phyloP scores from a whole-genome alignment of 2,113 vertebrate species.

The Heterocephalus glaber region DNA sequence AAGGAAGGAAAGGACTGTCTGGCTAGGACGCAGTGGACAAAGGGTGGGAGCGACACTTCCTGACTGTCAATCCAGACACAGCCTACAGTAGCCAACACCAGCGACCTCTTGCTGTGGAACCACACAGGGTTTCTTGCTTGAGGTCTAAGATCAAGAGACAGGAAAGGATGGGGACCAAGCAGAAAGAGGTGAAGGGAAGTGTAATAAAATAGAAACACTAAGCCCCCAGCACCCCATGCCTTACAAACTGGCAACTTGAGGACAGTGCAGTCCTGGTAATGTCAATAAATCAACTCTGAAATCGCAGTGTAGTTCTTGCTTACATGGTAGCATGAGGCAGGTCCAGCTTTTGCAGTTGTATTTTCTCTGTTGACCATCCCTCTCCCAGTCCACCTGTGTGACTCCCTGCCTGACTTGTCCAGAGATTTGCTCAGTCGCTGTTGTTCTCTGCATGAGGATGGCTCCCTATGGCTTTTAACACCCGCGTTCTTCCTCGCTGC shows the following conservation, averaged over 20 bases:
- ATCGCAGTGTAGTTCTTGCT: not conserved
- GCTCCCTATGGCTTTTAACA: not conserved
- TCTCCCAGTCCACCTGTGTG: not conserved
- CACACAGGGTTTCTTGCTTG: not conserved
- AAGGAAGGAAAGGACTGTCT: not conserved
- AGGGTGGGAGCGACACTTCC: not conserved
- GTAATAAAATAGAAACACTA: not conserved
- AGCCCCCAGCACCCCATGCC: not conserved
- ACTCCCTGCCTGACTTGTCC: not conserved
- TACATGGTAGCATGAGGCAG: not conserved
- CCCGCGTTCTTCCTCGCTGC: not conserved
- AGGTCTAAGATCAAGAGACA: not conserved
- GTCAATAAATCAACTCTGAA: not conserved
- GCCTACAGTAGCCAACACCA: fast-evolving
- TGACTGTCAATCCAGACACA: fast-evolving
- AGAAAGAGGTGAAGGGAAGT: too few species aligned
- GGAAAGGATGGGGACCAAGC: not conserved
- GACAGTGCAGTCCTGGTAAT: not conserved
- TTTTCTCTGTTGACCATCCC: not conserved
- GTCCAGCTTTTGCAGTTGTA: not conserved
- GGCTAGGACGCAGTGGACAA: not conserved
- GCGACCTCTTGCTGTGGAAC: not conserved
- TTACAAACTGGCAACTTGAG: not conserved
- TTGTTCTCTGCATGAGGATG: not conserved
- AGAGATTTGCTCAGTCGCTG: not conserved